phyloP scores from a whole-genome alignment of 2,113 vertebrate genomes.

The Stegastes partitus region DNA sequence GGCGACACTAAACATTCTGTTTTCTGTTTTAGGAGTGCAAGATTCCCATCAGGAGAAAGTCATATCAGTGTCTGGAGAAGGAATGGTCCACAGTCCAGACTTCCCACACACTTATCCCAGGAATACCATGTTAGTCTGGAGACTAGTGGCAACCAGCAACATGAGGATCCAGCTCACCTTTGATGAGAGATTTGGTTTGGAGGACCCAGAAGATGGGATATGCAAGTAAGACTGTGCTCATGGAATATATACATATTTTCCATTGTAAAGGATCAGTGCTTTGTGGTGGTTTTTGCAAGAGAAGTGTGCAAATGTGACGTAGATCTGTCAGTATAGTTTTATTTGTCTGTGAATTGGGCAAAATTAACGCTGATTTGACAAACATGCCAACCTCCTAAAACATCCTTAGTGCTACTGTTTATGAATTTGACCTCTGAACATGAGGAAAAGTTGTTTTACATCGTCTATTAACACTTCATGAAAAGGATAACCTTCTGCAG shows the following conservation, averaged over 20 bases:
- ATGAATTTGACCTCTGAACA: background rate
- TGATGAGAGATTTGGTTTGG: conserved; percentile 95
- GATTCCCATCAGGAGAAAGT: conserved; percentile 95
- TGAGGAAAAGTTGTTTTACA: background rate
- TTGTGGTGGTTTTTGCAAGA: too few relatives aligned
- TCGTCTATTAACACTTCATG: background rate
- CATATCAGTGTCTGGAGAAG: conserved; percentile 91
- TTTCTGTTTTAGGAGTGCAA: conserved; percentile 90
- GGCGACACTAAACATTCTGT: background rate
- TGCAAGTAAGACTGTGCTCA: conserved; percentile 92
- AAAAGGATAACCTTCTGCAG: background rate
- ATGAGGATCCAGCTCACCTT: conserved; percentile 95
- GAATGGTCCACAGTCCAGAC: conserved; percentile 94
- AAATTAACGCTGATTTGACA: too few relatives aligned
- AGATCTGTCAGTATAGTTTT: too few relatives aligned
- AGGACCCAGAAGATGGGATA: conserved; percentile 95
- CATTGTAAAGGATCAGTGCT: background rate
- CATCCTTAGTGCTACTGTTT: too few relatives aligned
- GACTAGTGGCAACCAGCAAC: conserved; percentile 89
- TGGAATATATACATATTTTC: too few relatives aligned
- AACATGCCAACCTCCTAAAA: too few relatives aligned
- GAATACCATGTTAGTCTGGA: conserved; percentile 91
- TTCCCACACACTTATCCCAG: conserved; percentile 95
- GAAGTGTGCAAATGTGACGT: too few relatives aligned
- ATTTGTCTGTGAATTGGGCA: too few relatives aligned